Evolutionary conservation across 2,888 invertebrate genomes (phyloP), one percentile per base, ranked within the genome.

Genomic region (Cetonia aurata): DNA sequence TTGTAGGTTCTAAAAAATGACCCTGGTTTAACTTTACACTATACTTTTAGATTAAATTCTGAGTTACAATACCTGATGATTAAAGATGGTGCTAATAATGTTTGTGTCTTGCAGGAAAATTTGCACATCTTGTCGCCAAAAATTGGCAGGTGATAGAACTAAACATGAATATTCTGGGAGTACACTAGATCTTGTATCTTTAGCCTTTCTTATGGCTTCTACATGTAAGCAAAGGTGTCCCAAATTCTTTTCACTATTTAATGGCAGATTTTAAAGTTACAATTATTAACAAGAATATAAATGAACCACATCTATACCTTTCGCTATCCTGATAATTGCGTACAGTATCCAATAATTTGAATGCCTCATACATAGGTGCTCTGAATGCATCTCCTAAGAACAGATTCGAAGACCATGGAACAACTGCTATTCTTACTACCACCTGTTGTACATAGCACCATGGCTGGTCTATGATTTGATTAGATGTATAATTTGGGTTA

Each of bases 111-210:
- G 87, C 65, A 92, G 89, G 82, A 95, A 96, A 50, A 90, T 87
- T 78, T 93, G 91, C 37, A 91, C 86, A 82, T 93, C 93, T 81
- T 95, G 93, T 77, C 92, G 91, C 98, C 98, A 98, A 71, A 98
- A 88, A 86, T 96, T 96, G 6, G 96, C 96, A 0, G 98, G 98
- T 0, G 98, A 98, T 8, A 98, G 85, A 46, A 96, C 86, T 31
- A 98, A 88, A 83, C 98, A 98, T 82, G 92, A 94, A 83, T 96
- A 98, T 82, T 97, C 94, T 0, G 98, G 98, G 74, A 98, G 87
- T 68, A 94, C 88, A 25, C 86, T 76, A 37, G 76, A 77, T 71
- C 88, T 87, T 74, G 89, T 88, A 2, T 84, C 79, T 76, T 88
- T 88, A 10, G 84, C 86, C 60, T 89, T 88, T 79, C 93, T 92